Conservation (phyloP, 2,113 vertebrate genomes). For the Equus quagga region DNA sequence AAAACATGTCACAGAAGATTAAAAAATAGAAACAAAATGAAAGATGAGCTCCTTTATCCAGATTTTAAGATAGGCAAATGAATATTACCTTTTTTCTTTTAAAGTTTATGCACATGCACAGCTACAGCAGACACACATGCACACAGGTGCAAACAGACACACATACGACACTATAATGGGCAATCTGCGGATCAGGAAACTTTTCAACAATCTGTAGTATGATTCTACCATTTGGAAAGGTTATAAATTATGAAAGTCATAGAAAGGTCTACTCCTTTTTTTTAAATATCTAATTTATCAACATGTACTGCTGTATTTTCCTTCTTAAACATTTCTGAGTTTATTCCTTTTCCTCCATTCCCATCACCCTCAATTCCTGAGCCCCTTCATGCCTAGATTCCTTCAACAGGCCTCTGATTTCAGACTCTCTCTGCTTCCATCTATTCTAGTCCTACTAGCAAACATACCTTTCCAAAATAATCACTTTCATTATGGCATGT, state of each 20-base stretch:
- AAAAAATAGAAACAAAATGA: conserved; percentile 42
- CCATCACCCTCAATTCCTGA: not conserved
- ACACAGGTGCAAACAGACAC: fast-evolving
- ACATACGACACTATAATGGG: not conserved
- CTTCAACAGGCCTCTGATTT: conserved; percentile 53
- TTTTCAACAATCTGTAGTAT: not conserved
- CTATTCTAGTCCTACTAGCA: conserved; percentile 6
- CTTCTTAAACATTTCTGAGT: not conserved
- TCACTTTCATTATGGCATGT: conserved; percentile 12
- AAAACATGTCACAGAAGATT: not conserved
- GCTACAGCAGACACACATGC: not conserved
- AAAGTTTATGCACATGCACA: not conserved
- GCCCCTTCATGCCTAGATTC: not conserved
- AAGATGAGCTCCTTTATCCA: not conserved
- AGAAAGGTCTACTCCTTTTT: not conserved
- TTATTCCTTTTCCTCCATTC: not conserved
- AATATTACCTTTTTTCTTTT: not conserved
- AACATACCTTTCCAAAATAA: conserved; percentile 50
- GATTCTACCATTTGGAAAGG: not conserved
- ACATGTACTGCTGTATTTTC: not conserved
- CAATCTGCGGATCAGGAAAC: not conserved
- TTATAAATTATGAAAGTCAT: not conserved
- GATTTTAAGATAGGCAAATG: not conserved
- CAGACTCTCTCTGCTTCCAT: not conserved
- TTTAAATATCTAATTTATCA: not conserved